Conservation (phyloP, 2,113 vertebrate genomes). For the Danio rerio region DNA sequence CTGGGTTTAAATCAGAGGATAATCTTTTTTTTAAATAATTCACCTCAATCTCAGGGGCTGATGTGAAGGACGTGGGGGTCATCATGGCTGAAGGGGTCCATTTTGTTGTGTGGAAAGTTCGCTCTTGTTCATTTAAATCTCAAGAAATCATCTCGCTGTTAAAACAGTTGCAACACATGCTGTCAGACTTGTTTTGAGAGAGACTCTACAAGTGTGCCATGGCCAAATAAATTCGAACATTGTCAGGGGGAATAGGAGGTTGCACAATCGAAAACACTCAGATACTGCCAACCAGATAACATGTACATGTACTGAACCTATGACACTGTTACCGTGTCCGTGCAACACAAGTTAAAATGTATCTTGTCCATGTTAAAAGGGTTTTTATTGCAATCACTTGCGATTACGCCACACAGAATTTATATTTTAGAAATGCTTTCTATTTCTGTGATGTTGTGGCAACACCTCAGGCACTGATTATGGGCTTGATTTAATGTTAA, state of each 20-base stretch:
- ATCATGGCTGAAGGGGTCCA: not conserved
- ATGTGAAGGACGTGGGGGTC: not conserved
- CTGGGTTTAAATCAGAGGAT: not conserved
- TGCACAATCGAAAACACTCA: not conserved
- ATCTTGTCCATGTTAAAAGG: too few species aligned
- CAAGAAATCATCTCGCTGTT: not conserved
- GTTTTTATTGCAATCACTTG: too few species aligned
- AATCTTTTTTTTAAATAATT: not conserved
- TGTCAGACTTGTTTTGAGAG: conserved; percentile 3
- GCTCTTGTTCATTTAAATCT: not conserved
- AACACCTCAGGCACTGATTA: too few species aligned
- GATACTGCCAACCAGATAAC: not conserved
- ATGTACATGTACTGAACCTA: not conserved
- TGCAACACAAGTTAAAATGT: too few species aligned
- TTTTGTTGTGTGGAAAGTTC: not conserved
- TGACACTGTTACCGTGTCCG: too few species aligned
- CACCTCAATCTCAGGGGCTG: not conserved
- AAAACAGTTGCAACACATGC: not conserved
- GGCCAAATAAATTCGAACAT: not conserved
- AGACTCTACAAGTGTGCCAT: not conserved
- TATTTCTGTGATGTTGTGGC: too few species aligned
- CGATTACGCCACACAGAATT: too few species aligned
- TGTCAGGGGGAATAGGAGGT: not conserved
- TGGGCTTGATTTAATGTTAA: too few species aligned
- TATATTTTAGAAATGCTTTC: too few species aligned